These are phyloP conservation scores for Schizaphis graminum DNA, from an alignment of 2,888 invertebrate species.

Conservation along the genomic window DNA sequence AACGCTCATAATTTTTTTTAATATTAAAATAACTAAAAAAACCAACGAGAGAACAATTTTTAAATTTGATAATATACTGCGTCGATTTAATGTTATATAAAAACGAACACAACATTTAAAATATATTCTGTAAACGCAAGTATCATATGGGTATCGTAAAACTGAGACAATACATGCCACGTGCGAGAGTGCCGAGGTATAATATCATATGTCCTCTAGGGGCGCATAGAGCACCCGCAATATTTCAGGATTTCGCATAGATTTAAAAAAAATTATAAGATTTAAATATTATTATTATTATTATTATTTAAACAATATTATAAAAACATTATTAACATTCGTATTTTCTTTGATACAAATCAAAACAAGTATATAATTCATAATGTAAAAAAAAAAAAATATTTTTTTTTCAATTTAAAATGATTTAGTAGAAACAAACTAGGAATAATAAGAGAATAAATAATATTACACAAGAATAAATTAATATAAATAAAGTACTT, in stretches of 20 bases:
- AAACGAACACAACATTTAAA: not conserved
- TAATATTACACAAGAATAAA: too few species aligned
- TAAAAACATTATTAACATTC: not conserved
- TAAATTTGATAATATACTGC: not conserved
- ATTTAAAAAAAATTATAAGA: not conserved
- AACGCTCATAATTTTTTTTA: not conserved
- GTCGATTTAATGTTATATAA: not conserved
- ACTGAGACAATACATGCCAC: not conserved
- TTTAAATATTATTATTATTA: not conserved
- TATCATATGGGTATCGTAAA: not conserved
- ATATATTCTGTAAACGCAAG: not conserved
- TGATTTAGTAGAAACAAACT: not conserved
- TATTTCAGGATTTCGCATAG: not conserved
- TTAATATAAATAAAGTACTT: not conserved
- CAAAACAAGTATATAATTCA: not conserved
- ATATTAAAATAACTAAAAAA: not conserved
- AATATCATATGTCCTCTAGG: not conserved
- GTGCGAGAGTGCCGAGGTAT: too few species aligned
- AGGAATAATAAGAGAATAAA: not conserved
- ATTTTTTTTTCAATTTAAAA: not conserved
- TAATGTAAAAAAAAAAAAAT: not conserved
- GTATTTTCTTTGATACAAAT: not conserved
- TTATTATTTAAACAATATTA: not conserved
- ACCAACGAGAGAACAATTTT: not conserved
- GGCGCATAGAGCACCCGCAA: not conserved